phyloP scores from a whole-genome alignment of 2,113 vertebrate genomes.

The Cryptomyrus ogoouensis region DNA sequence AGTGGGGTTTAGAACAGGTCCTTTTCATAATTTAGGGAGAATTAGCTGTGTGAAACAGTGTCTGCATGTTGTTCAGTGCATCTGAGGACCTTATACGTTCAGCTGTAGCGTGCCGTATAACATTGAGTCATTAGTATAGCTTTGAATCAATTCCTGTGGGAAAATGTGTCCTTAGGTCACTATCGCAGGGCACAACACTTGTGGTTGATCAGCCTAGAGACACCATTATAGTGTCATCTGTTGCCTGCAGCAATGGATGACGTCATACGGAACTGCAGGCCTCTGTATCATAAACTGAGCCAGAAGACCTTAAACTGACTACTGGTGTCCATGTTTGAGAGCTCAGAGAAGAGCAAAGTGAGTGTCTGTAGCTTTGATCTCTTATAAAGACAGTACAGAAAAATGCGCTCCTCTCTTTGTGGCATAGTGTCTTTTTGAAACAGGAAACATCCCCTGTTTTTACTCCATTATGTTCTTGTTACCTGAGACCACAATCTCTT shows the following conservation, averaged over 20 bases:
- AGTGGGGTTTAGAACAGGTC: conserved; percentile 4
- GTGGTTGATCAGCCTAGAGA: not conserved
- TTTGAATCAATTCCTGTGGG: not conserved
- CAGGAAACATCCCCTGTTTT: not conserved
- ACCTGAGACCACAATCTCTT: not conserved
- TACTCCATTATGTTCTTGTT: not conserved
- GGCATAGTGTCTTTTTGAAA: not conserved
- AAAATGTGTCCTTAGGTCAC: not conserved
- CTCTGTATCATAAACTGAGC: not conserved
- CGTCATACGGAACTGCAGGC: not conserved
- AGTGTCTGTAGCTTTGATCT: not conserved
- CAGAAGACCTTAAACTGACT: not conserved
- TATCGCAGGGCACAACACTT: not conserved
- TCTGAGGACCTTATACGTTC: not conserved
- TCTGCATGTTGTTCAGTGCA: conserved; percentile 16
- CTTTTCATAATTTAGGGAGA: not conserved
- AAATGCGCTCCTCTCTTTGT: not conserved
- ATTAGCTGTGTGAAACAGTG: conserved; percentile 8
- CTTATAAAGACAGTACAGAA: not conserved
- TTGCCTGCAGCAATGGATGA: not conserved
- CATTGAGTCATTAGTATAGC: not conserved
- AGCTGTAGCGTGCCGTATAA: not conserved
- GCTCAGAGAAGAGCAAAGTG: not conserved
- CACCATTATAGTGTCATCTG: not conserved
- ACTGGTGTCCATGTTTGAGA: not conserved